Evolutionary conservation across 2,113 vertebrate genomes (phyloP).

Genomic region (Anolis carolinensis): DNA sequence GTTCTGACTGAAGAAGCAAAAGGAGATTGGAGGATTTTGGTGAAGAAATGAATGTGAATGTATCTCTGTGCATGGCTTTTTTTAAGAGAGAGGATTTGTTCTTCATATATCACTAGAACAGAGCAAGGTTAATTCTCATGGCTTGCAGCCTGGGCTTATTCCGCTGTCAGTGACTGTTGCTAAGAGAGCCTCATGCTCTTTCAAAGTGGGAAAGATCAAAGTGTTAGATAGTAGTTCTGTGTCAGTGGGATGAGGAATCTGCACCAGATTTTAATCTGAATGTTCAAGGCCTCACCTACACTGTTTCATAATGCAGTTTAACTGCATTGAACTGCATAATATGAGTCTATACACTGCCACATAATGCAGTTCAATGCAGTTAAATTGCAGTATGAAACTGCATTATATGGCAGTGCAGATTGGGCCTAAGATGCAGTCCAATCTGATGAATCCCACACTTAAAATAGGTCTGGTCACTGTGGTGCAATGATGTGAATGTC

Average conservation of each 20-base stretch:
- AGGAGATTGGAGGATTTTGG: background rate
- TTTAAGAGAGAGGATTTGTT: too few relatives aligned
- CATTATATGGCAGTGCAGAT: too few relatives aligned
- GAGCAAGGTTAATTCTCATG: background rate
- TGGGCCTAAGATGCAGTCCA: too few relatives aligned
- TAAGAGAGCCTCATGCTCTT: background rate
- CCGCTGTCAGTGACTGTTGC: background rate
- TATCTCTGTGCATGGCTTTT: background rate
- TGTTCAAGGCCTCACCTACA: too few relatives aligned
- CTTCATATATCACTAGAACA: background rate
- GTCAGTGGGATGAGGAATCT: background rate
- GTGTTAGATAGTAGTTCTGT: background rate
- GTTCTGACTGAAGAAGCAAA: conserved; percentile 22
- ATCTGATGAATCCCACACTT: too few relatives aligned
- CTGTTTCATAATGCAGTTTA: too few relatives aligned
- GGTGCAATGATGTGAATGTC: too few relatives aligned
- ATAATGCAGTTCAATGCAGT: too few relatives aligned
- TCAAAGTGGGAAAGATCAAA: background rate
- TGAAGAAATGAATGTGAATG: conserved; percentile 28
- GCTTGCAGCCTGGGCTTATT: background rate
- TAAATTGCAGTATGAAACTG: too few relatives aligned
- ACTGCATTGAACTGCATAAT: too few relatives aligned
- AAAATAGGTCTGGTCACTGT: too few relatives aligned
- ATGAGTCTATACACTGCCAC: too few relatives aligned
- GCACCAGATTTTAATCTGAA: background rate